These are phyloP conservation scores for Aradophagus sp. DNA, from an alignment of 1,140 invertebrate species.

Conservation along the genomic window DNA sequence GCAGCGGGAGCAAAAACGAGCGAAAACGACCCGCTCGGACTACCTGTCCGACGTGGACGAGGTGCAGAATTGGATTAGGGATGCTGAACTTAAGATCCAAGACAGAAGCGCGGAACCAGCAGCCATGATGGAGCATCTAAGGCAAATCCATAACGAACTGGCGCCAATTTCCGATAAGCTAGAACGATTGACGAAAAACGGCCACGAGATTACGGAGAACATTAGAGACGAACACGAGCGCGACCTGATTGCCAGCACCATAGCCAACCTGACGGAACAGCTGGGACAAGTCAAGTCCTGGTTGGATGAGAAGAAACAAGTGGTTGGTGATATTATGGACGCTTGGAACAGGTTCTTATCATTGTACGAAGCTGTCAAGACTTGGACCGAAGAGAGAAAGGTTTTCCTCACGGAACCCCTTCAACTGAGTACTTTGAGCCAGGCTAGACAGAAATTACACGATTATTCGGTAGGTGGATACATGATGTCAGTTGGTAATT, in stretches of 20 bases:
- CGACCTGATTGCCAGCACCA: constrained; percentile 83
- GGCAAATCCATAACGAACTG: constrained; percentile 85
- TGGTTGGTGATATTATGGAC: constrained; percentile 90
- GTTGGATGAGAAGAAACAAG: constrained; percentile 87
- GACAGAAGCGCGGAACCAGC: constrained; percentile 86
- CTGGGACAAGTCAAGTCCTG: constrained; percentile 83
- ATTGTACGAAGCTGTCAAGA: constrained; percentile 85
- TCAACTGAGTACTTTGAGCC: constrained; percentile 83
- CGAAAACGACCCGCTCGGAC: constrained; percentile 85
- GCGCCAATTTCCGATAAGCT: constrained; percentile 83
- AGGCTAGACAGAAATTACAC: constrained; percentile 88
- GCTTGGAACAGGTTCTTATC: constrained; percentile 90
- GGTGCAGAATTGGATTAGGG: constrained; percentile 86
- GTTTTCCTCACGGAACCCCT: constrained; percentile 85
- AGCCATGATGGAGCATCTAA: constrained; percentile 83
- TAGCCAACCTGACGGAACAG: constrained; percentile 85
- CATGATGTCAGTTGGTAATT: too few relatives aligned
- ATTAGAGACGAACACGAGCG: constrained; percentile 85
- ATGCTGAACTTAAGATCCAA: constrained; percentile 87
- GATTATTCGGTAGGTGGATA: constrained; percentile 91
- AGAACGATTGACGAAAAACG: constrained; percentile 85
- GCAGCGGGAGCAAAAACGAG: constrained; percentile 88
- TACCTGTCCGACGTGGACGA: constrained; percentile 86
- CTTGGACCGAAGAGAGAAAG: constrained; percentile 89
- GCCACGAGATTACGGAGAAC: constrained; percentile 85